These are phyloP conservation scores for Frankliniella intonsa DNA, from an alignment of 2,888 invertebrate genomes.

Conservation along the genomic window DNA sequence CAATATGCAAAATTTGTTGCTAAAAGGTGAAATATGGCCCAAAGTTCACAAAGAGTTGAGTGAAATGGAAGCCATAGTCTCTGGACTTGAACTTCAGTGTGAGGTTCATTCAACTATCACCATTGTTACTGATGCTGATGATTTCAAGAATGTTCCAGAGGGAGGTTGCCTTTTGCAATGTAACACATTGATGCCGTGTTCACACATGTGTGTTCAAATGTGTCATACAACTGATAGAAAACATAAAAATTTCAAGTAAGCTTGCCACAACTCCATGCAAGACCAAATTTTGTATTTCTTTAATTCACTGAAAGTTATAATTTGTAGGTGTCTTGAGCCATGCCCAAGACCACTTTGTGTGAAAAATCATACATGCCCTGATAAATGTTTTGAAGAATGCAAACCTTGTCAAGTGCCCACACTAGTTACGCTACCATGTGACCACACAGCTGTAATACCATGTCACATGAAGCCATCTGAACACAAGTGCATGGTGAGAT, in stretches of 20 bases:
- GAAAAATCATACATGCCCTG: neutral
- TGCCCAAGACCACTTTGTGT: neutral
- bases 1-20: constrained; percentile 58
- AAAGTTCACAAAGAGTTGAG: constrained; percentile 51
- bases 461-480: neutral
- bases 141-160: constrained; percentile 53
- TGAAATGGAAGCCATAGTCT: constrained; percentile 49
- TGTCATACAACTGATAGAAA: constrained; percentile 59
- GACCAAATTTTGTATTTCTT: neutral
- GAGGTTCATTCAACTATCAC: constrained; percentile 25
- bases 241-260: constrained; percentile 44
- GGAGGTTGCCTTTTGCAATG: constrained; percentile 60
- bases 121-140: constrained; percentile 45
- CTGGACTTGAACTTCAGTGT: neutral
- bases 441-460: neutral
- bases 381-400: neutral
- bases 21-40: constrained; percentile 55
- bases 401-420: neutral
- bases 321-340: constrained; percentile 2
- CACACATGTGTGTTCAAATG: constrained; percentile 56
- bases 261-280: neutral
- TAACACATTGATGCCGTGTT: constrained; percentile 52
- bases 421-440: neutral
- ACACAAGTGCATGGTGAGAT: neutral
- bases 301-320: neutral